These are phyloP conservation scores for Ceratosolen solmsi DNA, from an alignment of 1,140 invertebrate species.

Conservation along the genomic window DNA sequence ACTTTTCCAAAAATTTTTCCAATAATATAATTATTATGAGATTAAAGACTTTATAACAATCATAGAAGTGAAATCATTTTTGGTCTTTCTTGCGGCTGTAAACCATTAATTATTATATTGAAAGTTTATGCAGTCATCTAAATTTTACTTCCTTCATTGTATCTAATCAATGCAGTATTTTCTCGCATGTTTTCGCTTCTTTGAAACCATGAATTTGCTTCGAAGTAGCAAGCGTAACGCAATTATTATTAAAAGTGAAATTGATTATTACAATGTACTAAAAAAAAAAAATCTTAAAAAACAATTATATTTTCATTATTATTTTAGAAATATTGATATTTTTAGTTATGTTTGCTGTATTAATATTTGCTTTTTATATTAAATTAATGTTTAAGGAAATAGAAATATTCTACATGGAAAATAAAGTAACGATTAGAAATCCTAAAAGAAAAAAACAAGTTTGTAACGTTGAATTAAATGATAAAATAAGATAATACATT, in stretches of 20 bases:
- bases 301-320: background rate
- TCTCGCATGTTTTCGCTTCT: background rate
- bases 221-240: background rate
- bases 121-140: background rate
- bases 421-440: too few species aligned
- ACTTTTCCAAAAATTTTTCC: too few species aligned
- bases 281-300: background rate
- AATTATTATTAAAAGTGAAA: conserved; percentile 2
- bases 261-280: background rate
- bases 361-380: background rate
- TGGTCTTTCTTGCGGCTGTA: background rate
- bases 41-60: too few species aligned
- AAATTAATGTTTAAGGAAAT: too few species aligned
- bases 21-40: too few species aligned
- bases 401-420: too few species aligned
- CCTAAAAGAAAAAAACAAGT: too few species aligned
- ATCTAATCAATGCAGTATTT: too few species aligned
- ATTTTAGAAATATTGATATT: too few species aligned
- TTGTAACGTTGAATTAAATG: too few species aligned
- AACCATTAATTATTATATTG: conserved; percentile 13
- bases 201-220: background rate
- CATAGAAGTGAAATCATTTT: background rate
- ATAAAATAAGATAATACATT: too few species aligned
- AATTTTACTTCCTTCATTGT: conserved; percentile 3
- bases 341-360: background rate